These are phyloP conservation scores for Coryphaenoides rupestris DNA, from an alignment of 2,113 vertebrate species.

Conservation along the genomic window DNA sequence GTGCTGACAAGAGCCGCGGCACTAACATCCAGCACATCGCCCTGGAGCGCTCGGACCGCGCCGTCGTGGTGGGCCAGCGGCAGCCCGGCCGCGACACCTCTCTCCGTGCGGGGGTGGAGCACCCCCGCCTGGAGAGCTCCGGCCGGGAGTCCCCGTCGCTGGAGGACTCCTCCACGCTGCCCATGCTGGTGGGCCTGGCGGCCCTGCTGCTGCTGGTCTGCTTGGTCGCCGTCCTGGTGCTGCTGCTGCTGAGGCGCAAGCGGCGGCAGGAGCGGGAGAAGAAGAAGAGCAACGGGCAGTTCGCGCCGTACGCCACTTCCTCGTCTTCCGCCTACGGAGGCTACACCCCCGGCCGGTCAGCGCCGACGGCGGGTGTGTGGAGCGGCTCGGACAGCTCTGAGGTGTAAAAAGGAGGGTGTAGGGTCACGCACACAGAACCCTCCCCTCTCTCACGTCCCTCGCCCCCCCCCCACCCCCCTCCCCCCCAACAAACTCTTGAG, in stretches of 20 bases:
- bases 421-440: too few species aligned
- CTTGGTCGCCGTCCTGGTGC: constrained; percentile 39
- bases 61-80: constrained; percentile 56
- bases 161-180: constrained; percentile 47
- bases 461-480: background rate
- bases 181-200: constrained; percentile 58
- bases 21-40: constrained; percentile 72
- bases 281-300: constrained; percentile 22
- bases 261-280: constrained; percentile 62
- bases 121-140: constrained; percentile 59
- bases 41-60: constrained; percentile 60
- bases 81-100: constrained; percentile 38
- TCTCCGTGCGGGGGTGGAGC: constrained; percentile 47
- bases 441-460: too few species aligned
- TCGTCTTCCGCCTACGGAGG: constrained; percentile 69
- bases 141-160: constrained; percentile 44
- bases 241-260: constrained; percentile 65
- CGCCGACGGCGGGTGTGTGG: constrained; percentile 32
- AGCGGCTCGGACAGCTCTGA: constrained; percentile 69
- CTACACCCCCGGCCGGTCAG: constrained; percentile 47
- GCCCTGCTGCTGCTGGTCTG: constrained; percentile 69
- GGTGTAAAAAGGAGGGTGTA: constrained; percentile 48
- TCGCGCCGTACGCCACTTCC: constrained; percentile 63
- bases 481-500: constrained; percentile 34
- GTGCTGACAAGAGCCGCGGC: constrained; percentile 68